Base-by-base conservation (phyloP, 2,888 invertebrate genomes). In the Lasioglossum figueresi region DNA sequence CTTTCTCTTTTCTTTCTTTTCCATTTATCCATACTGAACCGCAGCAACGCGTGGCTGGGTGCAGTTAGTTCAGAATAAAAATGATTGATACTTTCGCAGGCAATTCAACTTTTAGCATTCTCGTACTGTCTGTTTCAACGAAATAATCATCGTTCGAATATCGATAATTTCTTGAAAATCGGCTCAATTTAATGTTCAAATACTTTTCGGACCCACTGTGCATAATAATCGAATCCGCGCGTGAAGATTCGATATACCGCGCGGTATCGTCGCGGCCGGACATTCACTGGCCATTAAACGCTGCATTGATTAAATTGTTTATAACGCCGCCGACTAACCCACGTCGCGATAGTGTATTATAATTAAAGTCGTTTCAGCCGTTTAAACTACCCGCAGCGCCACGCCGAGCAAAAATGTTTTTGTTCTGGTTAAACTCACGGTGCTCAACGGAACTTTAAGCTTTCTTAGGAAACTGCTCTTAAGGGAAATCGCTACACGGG, bases 401-500 rank as follows among this genome's bases (percentile, higher is more conserved):
- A 5, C 31, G 27, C 23, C 37, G 72, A 83, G 80, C 76, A 79
- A 76, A 86, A 83, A 87, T 86, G 86, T 87, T 87, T 87, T 86
- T 79, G 63, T 86, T 80, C 73, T 76, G 75, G 70, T 79, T 79
- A 83, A 87, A 83, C 79, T 81, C 70, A 34, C 78, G 52, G 45
- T 72, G 70, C 78, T 75, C 74, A 19, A 59, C 79, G 83, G 66
- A 87, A 87, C 86, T 87, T 87, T 83, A 83, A 86, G 79, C 83
- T 86, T 87, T 80, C 87, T 87, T 86, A 71, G 79, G 83, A 79
- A 87, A 87, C 86, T 87, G 87, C 83, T 87, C 86, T 87, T 87
- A 76, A 73, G 79, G 81, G 77, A 83, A 81, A 83, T 74, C 79
- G 87, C 74, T 79, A 74, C 78, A 66, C 80, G 71, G 63, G 66